Percentiles rank a stretch among this genome's conserved stretches.
These are phyloP conservation scores for Protomyctophum bolini DNA, from an alignment of 2,113 vertebrate species.

Conservation along the genomic window DNA sequence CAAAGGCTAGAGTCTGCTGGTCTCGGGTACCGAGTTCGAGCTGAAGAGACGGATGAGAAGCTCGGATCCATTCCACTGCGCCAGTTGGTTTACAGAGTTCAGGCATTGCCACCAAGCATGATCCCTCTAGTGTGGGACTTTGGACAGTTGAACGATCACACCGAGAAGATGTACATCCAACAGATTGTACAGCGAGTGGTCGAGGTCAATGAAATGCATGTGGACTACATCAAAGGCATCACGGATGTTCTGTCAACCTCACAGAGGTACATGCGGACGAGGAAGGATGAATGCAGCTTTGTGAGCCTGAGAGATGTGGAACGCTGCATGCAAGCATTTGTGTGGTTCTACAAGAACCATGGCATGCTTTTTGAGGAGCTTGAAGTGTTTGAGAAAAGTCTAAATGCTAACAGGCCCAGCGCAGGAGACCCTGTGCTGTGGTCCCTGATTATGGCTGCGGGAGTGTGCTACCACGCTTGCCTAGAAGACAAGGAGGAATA, in stretches of 20 bases:
- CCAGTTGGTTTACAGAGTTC: conserved; percentile 95
- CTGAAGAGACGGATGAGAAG: conserved; percentile 86
- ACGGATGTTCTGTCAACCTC: conserved; percentile 85
- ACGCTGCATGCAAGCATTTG: conserved; percentile 89
- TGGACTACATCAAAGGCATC: conserved; percentile 42
- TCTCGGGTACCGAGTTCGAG: conserved; percentile 88
- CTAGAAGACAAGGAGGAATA: conserved; percentile 85
- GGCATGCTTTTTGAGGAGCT: conserved; percentile 75
- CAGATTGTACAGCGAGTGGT: conserved; percentile 90
- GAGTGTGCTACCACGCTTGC: conserved; percentile 94
- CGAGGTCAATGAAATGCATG: conserved; percentile 7
- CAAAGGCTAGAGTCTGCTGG: conserved; percentile 88
- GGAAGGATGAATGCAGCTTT: conserved; percentile 86
- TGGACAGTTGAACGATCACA: conserved; percentile 85
- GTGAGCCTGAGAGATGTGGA: conserved; percentile 96
- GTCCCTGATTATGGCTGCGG: conserved; percentile 87
- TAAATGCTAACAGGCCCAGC: background rate
- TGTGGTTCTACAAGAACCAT: conserved; percentile 85
- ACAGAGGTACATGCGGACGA: conserved; percentile 88
- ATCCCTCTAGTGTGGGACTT: conserved; percentile 96
- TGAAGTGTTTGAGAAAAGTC: conserved; percentile 41
- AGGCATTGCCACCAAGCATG: conserved; percentile 93
- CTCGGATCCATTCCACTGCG: conserved; percentile 91
- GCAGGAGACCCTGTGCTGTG: conserved; percentile 78
- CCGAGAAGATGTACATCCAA: conserved; percentile 87